phyloP scores from a whole-genome alignment of 2,113 vertebrate species.

The Propithecus coquereli region DNA sequence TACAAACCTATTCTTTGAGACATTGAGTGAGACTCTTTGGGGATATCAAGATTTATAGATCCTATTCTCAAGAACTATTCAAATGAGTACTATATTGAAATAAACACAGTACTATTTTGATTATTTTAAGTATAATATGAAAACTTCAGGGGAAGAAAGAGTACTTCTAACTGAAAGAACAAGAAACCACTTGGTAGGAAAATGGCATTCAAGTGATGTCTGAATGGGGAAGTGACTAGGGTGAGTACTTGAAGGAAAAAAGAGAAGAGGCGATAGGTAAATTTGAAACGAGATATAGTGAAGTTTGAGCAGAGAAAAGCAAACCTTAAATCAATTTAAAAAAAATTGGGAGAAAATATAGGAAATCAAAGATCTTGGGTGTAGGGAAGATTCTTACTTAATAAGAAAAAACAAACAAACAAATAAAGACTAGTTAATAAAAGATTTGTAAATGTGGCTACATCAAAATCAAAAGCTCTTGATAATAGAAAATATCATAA shows the following conservation, averaged over 20 bases:
- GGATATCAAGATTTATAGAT: neutral
- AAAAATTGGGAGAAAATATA: neutral
- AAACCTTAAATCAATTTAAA: neutral
- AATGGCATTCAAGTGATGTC: no score
- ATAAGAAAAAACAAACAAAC: neutral
- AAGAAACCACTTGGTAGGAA: neutral
- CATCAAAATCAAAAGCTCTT: neutral
- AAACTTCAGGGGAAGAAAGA: neutral
- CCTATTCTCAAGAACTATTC: neutral
- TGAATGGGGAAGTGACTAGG: neutral
- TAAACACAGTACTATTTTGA: neutral
- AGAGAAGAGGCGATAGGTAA: rapidly evolving
- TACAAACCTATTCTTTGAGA: neutral
- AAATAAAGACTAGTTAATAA: neutral
- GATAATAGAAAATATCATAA: neutral
- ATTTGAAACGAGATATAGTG: neutral
- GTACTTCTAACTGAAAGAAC: neutral
- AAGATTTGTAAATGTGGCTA: neutral
- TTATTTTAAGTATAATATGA: neutral
- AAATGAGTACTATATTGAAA: neutral
- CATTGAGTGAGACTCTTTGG: neutral
- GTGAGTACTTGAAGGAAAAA: no score
- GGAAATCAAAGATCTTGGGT: neutral
- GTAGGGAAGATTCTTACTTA: neutral
- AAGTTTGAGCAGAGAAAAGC: neutral